Evolutionary conservation across 2,797 vertebrate species (phyloP).

Genomic region (Gadopsis marmoratus): DNA sequence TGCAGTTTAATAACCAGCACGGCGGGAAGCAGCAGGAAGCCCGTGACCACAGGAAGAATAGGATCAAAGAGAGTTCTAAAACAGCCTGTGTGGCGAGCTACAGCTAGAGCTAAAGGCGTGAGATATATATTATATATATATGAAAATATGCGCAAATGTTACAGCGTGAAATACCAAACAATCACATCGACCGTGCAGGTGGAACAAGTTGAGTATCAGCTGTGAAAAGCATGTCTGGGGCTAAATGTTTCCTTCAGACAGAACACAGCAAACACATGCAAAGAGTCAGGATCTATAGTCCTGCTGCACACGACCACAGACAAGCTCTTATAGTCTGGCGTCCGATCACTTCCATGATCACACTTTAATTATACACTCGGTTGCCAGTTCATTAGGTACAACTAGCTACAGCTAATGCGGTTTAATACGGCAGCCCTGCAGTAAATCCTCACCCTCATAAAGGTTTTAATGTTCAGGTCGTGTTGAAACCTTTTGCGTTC

Average conservation of each 20-base stretch:
- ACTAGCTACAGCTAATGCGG: not conserved
- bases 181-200: too few species aligned
- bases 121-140: too few species aligned
- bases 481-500: too few species aligned
- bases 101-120: not conserved
- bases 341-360: not conserved
- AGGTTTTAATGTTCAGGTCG: not conserved
- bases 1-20: conserved; percentile 13
- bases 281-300: too few species aligned
- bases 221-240: too few species aligned
- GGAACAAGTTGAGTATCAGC: too few species aligned
- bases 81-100: not conserved
- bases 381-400: not conserved
- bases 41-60: not conserved
- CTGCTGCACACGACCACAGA: too few species aligned
- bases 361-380: not conserved
- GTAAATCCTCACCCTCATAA: not conserved
- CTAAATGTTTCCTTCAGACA: conserved; percentile 2
- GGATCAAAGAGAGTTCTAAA: not conserved
- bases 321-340: too few species aligned
- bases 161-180: too few species aligned
- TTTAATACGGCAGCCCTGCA: not conserved
- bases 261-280: too few species aligned
- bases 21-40: conserved; percentile 20
- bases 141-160: too few species aligned